Conservation (phyloP, 1,140 invertebrate genomes). For the Apolygus lucorum region DNA sequence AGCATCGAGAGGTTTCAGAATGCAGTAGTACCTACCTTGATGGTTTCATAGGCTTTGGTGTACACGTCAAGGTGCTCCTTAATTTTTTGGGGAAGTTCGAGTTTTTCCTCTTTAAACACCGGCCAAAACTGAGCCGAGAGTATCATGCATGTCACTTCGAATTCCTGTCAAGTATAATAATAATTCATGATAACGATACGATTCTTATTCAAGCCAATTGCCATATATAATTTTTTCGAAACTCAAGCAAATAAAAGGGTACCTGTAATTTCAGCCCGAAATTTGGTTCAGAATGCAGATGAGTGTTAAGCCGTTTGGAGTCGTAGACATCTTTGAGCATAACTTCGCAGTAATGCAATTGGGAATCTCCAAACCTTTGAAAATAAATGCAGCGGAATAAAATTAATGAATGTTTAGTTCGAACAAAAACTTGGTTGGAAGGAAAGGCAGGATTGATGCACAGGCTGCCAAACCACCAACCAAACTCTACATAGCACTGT, state of each 20-base stretch:
- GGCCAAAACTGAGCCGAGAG: conserved; percentile 99
- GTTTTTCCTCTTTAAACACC: conserved; percentile 85
- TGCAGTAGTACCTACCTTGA: conserved; percentile 51
- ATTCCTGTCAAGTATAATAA: conserved; percentile 33
- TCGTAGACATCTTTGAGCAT: conserved; percentile 84
- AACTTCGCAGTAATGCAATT: conserved; percentile 95
- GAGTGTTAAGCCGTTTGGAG: conserved; percentile 62
- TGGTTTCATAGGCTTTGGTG: conserved; percentile 81
- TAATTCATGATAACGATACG: conserved; percentile 13
- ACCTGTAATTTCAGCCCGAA: conserved; percentile 42
- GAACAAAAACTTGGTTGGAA: too few relatives aligned
- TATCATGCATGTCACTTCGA: conserved; percentile 69
- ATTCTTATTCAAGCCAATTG: conserved; percentile 32
- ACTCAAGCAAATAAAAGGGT: conserved; percentile 27
- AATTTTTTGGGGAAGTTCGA: conserved; percentile 74
- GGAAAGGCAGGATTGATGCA: too few relatives aligned
- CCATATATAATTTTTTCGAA: background rate
- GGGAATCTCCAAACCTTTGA: conserved; percentile 81
- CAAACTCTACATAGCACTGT: too few relatives aligned
- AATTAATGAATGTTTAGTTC: background rate
- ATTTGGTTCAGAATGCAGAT: conserved; percentile 64
- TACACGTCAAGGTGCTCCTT: conserved; percentile 75
- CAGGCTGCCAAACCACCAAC: too few relatives aligned
- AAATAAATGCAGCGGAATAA: background rate
- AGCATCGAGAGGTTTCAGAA: too few relatives aligned